Evolutionary conservation across 1,140 invertebrate genomes (phyloP).

Genomic region (Ruditapes philippinarum): DNA sequence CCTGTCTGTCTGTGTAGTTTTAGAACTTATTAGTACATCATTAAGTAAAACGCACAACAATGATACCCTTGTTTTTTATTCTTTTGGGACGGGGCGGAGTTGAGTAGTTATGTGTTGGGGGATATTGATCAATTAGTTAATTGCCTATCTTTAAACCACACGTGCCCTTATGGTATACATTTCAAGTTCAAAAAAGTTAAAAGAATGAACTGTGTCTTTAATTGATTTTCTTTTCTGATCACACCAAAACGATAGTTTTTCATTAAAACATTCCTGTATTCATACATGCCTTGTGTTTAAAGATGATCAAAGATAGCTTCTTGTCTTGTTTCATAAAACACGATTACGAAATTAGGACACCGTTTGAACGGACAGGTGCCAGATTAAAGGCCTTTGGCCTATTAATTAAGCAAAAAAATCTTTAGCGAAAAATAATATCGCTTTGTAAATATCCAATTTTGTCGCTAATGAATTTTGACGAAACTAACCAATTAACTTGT

Average conservation of each 20-base stretch:
- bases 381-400: slow-evolving; percentile 15
- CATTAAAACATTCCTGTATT: slow-evolving; percentile 17
- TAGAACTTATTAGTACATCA: no score
- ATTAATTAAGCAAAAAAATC: slow-evolving; percentile 24
- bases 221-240: neutral
- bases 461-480: slow-evolving; percentile 40
- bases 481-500: slow-evolving; percentile 50
- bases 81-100: no score
- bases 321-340: neutral
- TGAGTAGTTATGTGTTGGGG: neutral
- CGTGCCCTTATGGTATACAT: neutral
- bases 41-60: no score
- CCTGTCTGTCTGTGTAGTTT: no score
- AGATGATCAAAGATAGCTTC: slow-evolving; percentile 4
- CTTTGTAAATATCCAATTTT: slow-evolving; percentile 33
- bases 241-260: neutral
- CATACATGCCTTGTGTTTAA: neutral
- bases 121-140: neutral
- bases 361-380: slow-evolving; percentile 12
- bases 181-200: neutral
- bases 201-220: neutral
- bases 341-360: neutral
- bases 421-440: neutral
- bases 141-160: neutral
- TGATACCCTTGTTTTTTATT: neutral